A percentile compares a stretch with the other conserved stretches of the same genome.
These are phyloP conservation scores for Cariama cristata DNA, from an alignment of 2,113 vertebrate species.

Conservation along the genomic window DNA sequence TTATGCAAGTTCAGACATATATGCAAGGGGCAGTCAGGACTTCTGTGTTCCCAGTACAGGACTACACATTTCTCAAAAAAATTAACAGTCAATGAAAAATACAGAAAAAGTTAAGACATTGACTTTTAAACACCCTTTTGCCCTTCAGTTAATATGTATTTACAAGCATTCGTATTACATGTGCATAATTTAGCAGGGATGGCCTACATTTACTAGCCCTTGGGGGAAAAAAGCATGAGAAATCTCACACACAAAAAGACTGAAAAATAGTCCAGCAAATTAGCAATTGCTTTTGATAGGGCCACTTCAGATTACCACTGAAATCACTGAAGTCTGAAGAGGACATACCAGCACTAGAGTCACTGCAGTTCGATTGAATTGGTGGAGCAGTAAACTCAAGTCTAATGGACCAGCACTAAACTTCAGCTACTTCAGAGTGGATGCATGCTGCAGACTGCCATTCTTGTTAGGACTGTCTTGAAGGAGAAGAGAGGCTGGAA, in stretches of 20 bases:
- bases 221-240: accelerated
- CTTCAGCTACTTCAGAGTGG: background rate
- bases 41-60: background rate
- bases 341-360: background rate
- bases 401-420: background rate
- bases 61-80: background rate
- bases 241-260: too few species aligned
- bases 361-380: background rate
- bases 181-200: background rate
- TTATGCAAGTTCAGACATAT: background rate
- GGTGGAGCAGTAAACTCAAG: background rate
- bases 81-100: background rate
- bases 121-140: background rate
- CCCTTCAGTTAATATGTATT: background rate
- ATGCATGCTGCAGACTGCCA: background rate
- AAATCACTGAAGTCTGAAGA: background rate
- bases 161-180: accelerated
- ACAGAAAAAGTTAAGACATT: background rate
- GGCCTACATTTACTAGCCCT: background rate
- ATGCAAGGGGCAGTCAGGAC: background rate
- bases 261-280: background rate
- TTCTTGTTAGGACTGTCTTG: background rate
- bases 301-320: background rate
- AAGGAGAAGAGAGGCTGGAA: background rate
- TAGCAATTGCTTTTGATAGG: background rate